Base-by-base conservation (phyloP, 2,888 invertebrate genomes). In the Tetramorium bicarinatum region DNA sequence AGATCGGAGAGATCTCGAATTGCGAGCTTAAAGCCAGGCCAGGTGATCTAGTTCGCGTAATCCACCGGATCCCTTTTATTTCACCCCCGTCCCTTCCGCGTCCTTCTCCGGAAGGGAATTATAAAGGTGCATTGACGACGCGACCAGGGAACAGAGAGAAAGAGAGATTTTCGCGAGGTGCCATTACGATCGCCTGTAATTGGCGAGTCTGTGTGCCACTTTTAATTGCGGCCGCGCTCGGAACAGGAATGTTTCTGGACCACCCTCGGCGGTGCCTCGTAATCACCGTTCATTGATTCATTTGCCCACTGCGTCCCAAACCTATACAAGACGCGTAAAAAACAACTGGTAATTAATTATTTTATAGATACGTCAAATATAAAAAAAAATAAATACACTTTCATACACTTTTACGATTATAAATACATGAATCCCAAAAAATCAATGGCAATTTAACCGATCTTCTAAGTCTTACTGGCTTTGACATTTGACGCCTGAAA, bases 201-300 rank as follows among this genome's bases (percentile, higher is more conserved):
- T 89, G 85, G 80, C 74, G 56, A 76, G 59, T 83, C 80, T 80
- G 72, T 75, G 52, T 77, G 52, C 21, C 72, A 85, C 62, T 83
- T 88, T 88, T 88, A 88, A 88, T 88, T 87, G 81, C 83, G 13
- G 61, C 38, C 13, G 29, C 69, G 15, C 44, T 47, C 25, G 18
- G n/a, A 61, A 61, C 47, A 34, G 13, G 59, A 74, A 44, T 15
- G 29, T 18, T 44, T 56, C 59, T 74, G 21, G n/a, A 21, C 29
- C 34, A 66, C 41, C 38, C 64, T 49, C 41, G 8, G 25, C 44
- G 18, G 18, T 64, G 8, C 38, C 64, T 61, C 79, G 56, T 84
- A 88, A 86, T 88, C 74, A 84, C 74, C 80, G 64, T 80, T 88
- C 76, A 86, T 88, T 88, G 82, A 38, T 64, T 47, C 44, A 25